Evolutionary conservation across 2,888 invertebrate genomes (phyloP).

Genomic region (Rugalucina vietnamica): DNA sequence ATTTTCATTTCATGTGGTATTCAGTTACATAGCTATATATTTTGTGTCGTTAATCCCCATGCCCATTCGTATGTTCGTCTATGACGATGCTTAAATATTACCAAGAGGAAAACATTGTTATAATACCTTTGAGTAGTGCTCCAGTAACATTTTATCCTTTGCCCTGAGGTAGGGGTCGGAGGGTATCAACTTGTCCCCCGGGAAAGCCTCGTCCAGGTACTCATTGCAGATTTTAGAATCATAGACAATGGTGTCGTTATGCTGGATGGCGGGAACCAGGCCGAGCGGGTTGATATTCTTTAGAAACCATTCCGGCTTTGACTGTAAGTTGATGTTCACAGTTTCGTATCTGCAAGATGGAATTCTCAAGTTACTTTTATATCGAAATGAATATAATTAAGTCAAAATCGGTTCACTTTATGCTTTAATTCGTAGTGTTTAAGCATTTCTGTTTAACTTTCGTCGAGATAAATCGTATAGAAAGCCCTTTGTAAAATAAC

Average conservation of each 20-base stretch:
- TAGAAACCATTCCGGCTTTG: constrained; percentile 85
- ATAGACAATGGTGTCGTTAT: constrained; percentile 84
- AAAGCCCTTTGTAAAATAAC: too few species aligned
- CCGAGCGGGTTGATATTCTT: constrained; percentile 84
- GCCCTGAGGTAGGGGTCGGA: constrained; percentile 82
- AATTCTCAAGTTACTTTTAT: too few species aligned
- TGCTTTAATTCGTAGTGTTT: too few species aligned
- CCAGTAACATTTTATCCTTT: constrained; percentile 68
- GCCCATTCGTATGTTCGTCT: not conserved
- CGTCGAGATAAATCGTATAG: too few species aligned
- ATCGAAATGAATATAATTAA: too few species aligned
- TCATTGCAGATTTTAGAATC: constrained; percentile 86
- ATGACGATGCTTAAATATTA: not conserved
- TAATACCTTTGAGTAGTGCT: constrained; percentile 35
- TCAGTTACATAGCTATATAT: too few species aligned
- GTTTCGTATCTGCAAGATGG: constrained; percentile 82
- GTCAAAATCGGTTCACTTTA: too few species aligned
- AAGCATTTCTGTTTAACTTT: too few species aligned
- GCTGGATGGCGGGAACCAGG: constrained; percentile 83
- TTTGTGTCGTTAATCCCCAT: too few species aligned
- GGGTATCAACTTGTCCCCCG: constrained; percentile 85
- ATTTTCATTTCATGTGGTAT: too few species aligned
- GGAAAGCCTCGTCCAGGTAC: constrained; percentile 86
- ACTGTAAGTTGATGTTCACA: constrained; percentile 84
- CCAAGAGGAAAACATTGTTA: too few species aligned